Percentiles rank a stretch among this genome's conserved stretches.
Evolutionary conservation across 2,797 vertebrate genomes (phyloP).

Genomic region (Echeneis naucrates): DNA sequence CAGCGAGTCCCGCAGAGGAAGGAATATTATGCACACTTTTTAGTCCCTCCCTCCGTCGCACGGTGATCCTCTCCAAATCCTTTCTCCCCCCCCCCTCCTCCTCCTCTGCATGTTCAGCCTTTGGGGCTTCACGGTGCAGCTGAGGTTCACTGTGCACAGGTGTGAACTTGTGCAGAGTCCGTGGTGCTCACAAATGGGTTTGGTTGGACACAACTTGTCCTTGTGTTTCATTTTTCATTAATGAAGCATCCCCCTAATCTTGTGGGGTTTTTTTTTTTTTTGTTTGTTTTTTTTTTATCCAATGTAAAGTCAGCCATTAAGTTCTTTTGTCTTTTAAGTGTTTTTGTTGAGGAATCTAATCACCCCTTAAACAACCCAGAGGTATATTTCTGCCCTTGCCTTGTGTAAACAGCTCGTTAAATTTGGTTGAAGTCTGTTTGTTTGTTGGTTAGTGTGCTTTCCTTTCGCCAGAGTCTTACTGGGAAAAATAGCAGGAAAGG

Average conservation of each 20-base stretch:
- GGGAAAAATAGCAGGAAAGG: slow-evolving; percentile 61
- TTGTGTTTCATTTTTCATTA: not conserved
- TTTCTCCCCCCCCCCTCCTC: slow-evolving; percentile 46
- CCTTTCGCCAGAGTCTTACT: not conserved
- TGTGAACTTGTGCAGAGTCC: slow-evolving; percentile 37
- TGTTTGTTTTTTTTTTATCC: not conserved
- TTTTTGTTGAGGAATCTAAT: not conserved
- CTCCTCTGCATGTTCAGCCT: slow-evolving; percentile 22
- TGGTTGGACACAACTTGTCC: slow-evolving; percentile 3
- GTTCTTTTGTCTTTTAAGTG: not conserved
- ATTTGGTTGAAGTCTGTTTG: not conserved
- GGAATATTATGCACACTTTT: slow-evolving; percentile 77
- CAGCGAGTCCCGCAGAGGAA: slow-evolving; percentile 77
- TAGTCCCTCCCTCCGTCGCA: slow-evolving; percentile 84
- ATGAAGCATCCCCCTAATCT: not conserved
- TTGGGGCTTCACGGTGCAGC: slow-evolving; percentile 36
- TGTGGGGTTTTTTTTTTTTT: no score
- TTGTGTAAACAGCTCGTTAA: not conserved
- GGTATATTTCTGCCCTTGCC: not conserved
- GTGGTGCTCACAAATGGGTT: not conserved
- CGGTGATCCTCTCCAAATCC: slow-evolving; percentile 77
- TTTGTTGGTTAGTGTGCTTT: slow-evolving; percentile 24
- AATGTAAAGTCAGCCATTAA: not conserved
- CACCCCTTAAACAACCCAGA: not conserved
- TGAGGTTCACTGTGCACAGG: slow-evolving; percentile 54